Base-by-base conservation (phyloP, 2,888 invertebrate species). In the Chrysodeixis includens region DNA sequence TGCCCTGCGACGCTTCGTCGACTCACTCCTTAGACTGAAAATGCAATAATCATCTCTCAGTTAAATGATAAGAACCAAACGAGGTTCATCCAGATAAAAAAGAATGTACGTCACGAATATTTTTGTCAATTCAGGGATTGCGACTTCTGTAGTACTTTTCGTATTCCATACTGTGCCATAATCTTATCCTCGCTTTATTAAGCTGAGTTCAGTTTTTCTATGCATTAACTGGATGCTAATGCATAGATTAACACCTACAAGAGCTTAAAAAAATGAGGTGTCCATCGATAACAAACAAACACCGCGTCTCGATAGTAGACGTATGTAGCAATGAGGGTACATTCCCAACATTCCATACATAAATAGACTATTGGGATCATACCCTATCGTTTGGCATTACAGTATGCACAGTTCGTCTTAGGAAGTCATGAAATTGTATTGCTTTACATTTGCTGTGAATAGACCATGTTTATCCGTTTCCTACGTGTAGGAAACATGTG, bases 311-410 rank as follows among this genome's bases (percentile, higher is more conserved):
- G 18, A 9, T 49, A 12, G 46, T 20, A 49, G 18, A 49, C 18
- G 20, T 49, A 3, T 46, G 46, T 20, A 20, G 46, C 18, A 20
- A 49, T 49, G 46, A 49, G 46, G 46, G 58, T 52, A 51, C 52
- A 71, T 76, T 59, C 55, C 62, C 46, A 46, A 40, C 58, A 56
- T 59, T 69, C 71, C 49, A 44, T 49, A 63, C 71, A 63, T 62
- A 71, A 71, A 71, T 71, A 71, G 71, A 71, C 71, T 75, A 71
- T 75, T 62, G 76, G 76, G 71, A 71, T 71, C 71, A 71, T 75
- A 71, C 76, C 71, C 71, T 71, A 76, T 62, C 56, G 71, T 49
- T 76, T 71, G 63, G 76, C 52, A 71, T 75, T 56, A 57, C 71
- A 56, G 58, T 58, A 71, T 56, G 59, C 63, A 53, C 53, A 62